Percentiles rank a stretch among this genome's conserved stretches.
Conservation (phyloP, 1,140 invertebrate species). For the Cyclina sinensis region DNA sequence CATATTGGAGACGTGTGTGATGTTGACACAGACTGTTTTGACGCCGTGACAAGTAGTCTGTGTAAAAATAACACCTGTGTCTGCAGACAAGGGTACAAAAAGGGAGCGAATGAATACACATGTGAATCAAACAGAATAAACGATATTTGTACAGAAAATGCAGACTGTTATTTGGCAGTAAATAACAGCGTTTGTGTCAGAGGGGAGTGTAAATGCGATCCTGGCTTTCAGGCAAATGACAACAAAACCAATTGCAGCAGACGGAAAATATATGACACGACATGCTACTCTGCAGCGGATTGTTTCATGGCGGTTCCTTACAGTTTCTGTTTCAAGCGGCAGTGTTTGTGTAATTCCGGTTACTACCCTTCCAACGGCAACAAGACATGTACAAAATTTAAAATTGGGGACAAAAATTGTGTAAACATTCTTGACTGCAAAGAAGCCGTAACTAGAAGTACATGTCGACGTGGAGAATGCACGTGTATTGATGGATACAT, state of each 20-base stretch:
- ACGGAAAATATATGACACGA: slow-evolving; percentile 67
- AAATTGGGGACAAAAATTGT: slow-evolving; percentile 68
- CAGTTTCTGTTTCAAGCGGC: slow-evolving; percentile 62
- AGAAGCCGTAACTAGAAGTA: neutral
- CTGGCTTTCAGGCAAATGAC: slow-evolving; percentile 62
- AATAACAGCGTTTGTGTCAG: slow-evolving; percentile 64
- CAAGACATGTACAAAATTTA: slow-evolving; percentile 65
- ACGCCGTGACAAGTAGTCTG: slow-evolving; percentile 59
- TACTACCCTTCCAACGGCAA: slow-evolving; percentile 58
- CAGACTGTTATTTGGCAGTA: slow-evolving; percentile 70
- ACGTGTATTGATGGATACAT: slow-evolving; percentile 52
- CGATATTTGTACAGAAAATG: slow-evolving; percentile 63
- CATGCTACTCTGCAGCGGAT: slow-evolving; percentile 65
- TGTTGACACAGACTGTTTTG: slow-evolving; percentile 67
- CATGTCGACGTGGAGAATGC: slow-evolving; percentile 34
- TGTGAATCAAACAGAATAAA: slow-evolving; percentile 65
- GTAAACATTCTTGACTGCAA: slow-evolving; percentile 41
- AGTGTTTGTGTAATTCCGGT: slow-evolving; percentile 70
- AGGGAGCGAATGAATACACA: neutral
- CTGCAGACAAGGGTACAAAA: slow-evolving; percentile 60
- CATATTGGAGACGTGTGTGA: slow-evolving; percentile 67
- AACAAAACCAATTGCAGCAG: slow-evolving; percentile 40
- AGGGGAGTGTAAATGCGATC: slow-evolving; percentile 61
- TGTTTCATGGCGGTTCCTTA: slow-evolving; percentile 67
- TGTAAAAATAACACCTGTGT: slow-evolving; percentile 62